Evolutionary conservation across 2,888 invertebrate genomes (phyloP).

Genomic region (Bimastos eiseni): DNA sequence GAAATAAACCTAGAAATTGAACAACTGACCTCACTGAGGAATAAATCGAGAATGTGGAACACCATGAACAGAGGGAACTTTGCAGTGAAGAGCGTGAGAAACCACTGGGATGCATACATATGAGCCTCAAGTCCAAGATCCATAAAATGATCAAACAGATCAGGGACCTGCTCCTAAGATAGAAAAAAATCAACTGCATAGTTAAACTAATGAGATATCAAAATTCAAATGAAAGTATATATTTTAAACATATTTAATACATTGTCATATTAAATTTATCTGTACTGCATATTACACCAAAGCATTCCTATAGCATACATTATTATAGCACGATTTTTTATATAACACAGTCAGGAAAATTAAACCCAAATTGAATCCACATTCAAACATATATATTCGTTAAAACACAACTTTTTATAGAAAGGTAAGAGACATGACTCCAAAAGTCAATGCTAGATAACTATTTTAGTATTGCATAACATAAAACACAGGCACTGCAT

Average conservation of each 20-base stretch:
- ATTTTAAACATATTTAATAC: background rate
- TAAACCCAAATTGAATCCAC: background rate
- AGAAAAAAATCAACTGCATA: background rate
- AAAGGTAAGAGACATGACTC: background rate
- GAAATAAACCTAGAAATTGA: too few relatives aligned
- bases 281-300: background rate
- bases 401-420: background rate
- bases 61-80: slow-evolving; percentile 95
- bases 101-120: slow-evolving; percentile 99
- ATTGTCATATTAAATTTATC: background rate
- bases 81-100: slow-evolving; percentile 97
- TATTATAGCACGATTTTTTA: background rate
- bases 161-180: slow-evolving; percentile 64
- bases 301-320: too few relatives aligned
- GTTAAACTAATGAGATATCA: background rate
- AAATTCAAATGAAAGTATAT: background rate
- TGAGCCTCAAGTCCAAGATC: slow-evolving; percentile 88
- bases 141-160: slow-evolving; percentile 64
- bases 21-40: slow-evolving; percentile 69
- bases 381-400: background rate
- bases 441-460: background rate
- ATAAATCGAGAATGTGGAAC: slow-evolving; percentile 95
- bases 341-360: background rate
- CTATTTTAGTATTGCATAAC: background rate
- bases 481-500: background rate